Conservation (phyloP, 2,113 vertebrate species). For the Litocranius walleri region DNA sequence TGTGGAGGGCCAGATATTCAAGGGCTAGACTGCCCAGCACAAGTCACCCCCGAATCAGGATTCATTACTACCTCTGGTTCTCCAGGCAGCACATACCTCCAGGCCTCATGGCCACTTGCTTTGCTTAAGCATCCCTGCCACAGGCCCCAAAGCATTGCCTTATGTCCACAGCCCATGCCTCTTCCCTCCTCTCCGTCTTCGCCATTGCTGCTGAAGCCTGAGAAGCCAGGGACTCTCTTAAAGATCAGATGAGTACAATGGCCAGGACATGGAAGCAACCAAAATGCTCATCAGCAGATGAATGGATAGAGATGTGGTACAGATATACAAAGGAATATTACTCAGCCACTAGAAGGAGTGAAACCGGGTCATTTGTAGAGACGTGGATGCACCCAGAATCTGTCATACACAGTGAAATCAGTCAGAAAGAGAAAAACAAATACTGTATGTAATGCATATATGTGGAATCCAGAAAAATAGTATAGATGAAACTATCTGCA, state of each 20-base stretch:
- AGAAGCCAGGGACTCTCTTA: not conserved
- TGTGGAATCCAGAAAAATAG: not conserved
- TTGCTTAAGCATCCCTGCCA: not conserved
- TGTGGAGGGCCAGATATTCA: not conserved
- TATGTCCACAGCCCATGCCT: not conserved
- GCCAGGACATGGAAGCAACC: not conserved
- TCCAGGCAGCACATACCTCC: not conserved
- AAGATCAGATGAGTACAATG: not conserved
- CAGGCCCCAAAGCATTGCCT: not conserved
- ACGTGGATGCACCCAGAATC: not conserved
- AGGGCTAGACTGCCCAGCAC: not conserved
- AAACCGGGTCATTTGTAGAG: not conserved
- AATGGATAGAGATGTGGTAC: not conserved
- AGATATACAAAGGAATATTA: not conserved
- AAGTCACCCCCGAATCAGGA: not conserved
- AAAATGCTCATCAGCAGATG: not conserved
- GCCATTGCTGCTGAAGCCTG: rapidly evolving
- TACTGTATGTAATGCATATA: not conserved
- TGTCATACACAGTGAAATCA: not conserved
- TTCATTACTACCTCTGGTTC: too few species aligned
- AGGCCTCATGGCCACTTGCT: not conserved
- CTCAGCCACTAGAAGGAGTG: not conserved
- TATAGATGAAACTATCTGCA: not conserved
- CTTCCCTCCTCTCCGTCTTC: not conserved
- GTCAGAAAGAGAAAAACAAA: not conserved